These are phyloP conservation scores for Dendrolimus pini DNA, from an alignment of 2,888 invertebrate species.

Conservation along the genomic window DNA sequence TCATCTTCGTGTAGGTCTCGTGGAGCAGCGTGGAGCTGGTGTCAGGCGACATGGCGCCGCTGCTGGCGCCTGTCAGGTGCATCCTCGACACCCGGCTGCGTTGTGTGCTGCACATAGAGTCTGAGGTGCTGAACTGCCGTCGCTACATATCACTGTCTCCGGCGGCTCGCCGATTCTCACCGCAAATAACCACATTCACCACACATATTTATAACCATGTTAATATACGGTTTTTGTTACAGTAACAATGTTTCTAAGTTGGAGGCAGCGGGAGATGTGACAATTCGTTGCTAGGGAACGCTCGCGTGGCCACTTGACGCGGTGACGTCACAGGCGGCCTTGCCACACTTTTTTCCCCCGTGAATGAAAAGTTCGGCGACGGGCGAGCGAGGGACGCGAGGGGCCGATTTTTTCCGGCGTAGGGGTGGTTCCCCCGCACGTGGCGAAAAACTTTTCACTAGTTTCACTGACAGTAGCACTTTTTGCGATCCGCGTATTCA, in stretches of 20 bases:
- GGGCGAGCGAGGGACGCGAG: slow-evolving; percentile 69
- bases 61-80: slow-evolving; percentile 70
- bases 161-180: slow-evolving; percentile 37
- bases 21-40: slow-evolving; percentile 84
- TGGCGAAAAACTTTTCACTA: slow-evolving; percentile 73
- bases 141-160: slow-evolving; percentile 55
- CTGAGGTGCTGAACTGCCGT: slow-evolving; percentile 27
- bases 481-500: slow-evolving; percentile 69
- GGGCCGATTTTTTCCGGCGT: slow-evolving; percentile 68
- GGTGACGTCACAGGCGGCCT: slow-evolving; percentile 74
- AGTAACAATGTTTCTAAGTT: background rate
- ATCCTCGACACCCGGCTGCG: slow-evolving; percentile 70
- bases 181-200: slow-evolving; percentile 31
- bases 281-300: slow-evolving; percentile 70
- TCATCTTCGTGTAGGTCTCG: slow-evolving; percentile 92
- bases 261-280: slow-evolving; percentile 24
- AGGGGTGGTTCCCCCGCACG: slow-evolving; percentile 68
- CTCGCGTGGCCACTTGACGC: slow-evolving; percentile 69
- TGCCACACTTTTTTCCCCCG: slow-evolving; percentile 77
- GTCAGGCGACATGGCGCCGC: slow-evolving; percentile 81
- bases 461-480: slow-evolving; percentile 74
- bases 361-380: slow-evolving; percentile 80
- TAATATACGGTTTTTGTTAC: background rate
- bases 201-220: slow-evolving; percentile 33
- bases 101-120: slow-evolving; percentile 72